Conservation (phyloP, 2,113 vertebrate species). For the Terrapene triunguis region DNA sequence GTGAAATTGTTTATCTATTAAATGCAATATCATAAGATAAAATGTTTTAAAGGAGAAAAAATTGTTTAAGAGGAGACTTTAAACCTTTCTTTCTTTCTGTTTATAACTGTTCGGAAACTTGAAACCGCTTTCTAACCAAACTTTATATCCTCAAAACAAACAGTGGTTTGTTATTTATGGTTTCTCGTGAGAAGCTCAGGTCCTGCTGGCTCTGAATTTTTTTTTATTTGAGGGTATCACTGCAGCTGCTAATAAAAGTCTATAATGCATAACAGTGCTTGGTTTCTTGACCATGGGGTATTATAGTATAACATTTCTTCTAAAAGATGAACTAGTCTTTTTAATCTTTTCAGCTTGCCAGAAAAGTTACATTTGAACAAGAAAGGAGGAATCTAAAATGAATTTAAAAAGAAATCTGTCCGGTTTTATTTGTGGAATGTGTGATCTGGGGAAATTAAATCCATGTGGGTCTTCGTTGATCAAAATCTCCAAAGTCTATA, state of each 20-base stretch:
- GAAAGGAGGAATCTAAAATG: not conserved
- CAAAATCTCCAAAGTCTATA: not conserved
- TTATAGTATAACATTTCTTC: not conserved
- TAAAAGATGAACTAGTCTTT: not conserved
- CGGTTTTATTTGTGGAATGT: not conserved
- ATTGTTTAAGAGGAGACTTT: not conserved
- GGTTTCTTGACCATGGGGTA: not conserved
- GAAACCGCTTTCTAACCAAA: not conserved
- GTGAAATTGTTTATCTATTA: not conserved
- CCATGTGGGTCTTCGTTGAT: not conserved
- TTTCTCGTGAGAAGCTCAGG: conserved; percentile 17
- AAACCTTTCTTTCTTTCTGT: not conserved
- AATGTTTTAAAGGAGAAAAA: not conserved
- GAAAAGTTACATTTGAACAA: not conserved
- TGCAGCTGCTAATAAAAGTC: not conserved
- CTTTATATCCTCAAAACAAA: not conserved
- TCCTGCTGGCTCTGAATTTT: conserved; percentile 28
- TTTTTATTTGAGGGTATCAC: conserved; percentile 25
- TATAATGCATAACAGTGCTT: not conserved
- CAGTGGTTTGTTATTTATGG: not conserved
- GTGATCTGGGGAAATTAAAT: not conserved
- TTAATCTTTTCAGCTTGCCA: not conserved
- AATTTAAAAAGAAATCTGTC: not conserved
- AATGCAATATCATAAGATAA: not conserved
- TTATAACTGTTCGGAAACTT: not conserved